Conservation (phyloP, 2,797 vertebrate species). For the Myripristis murdjan region DNA sequence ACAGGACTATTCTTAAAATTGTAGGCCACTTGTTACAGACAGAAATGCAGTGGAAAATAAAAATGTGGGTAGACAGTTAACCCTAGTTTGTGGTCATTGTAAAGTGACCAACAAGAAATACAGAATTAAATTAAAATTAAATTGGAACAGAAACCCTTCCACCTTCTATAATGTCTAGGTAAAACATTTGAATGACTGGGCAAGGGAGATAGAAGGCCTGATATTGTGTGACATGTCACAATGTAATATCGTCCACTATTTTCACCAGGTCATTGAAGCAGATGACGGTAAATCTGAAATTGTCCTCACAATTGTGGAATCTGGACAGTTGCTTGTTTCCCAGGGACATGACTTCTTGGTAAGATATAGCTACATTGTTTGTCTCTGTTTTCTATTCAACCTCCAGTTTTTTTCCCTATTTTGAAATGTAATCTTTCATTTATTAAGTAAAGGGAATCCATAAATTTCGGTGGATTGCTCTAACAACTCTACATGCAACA, state of each 20-base stretch:
- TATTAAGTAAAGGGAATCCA: too few relatives aligned
- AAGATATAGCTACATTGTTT: conserved; percentile 60
- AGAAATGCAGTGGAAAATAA: background rate
- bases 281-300: conserved; percentile 84
- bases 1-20: background rate
- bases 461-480: too few relatives aligned
- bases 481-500: too few relatives aligned
- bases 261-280: conserved; percentile 89
- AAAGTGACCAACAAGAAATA: too few relatives aligned
- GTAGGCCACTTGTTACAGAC: background rate
- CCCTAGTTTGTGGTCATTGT: background rate
- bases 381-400: background rate
- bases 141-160: background rate
- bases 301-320: conserved; percentile 88
- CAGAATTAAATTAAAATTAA: too few relatives aligned
- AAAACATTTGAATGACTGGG: background rate
- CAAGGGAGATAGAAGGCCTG: background rate
- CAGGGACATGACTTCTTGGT: conserved; percentile 91
- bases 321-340: conserved; percentile 92
- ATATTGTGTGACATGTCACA: background rate
- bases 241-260: conserved; percentile 14
- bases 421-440: background rate
- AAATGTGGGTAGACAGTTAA: background rate
- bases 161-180: background rate
- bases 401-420: background rate